Conservation (phyloP, 2,113 vertebrate species). For the Macquaria australasica region DNA sequence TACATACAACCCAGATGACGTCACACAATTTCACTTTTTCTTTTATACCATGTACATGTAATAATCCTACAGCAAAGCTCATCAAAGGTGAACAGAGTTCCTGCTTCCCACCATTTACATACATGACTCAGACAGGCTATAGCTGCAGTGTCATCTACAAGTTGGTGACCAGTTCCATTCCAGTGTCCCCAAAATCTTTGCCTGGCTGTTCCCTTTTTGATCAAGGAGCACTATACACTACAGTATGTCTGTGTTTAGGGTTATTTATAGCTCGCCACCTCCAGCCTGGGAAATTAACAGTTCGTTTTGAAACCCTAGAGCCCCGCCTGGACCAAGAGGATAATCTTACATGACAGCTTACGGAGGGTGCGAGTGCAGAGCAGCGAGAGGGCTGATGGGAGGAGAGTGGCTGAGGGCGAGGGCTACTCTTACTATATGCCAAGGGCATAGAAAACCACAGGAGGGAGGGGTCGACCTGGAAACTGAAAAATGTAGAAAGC, state of each 20-base stretch:
- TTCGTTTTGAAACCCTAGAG: slow-evolving; percentile 84
- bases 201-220: slow-evolving; percentile 37
- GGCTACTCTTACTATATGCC: slow-evolving; percentile 42
- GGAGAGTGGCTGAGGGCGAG: slow-evolving; percentile 13
- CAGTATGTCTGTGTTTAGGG: slow-evolving; percentile 59
- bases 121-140: background rate
- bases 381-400: slow-evolving; percentile 60
- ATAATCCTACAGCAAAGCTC: background rate
- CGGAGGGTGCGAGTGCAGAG: slow-evolving; percentile 65
- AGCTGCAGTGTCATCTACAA: background rate
- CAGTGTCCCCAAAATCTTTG: slow-evolving; percentile 28
- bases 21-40: too few species aligned
- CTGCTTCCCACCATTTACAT: background rate
- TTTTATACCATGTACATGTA: background rate
- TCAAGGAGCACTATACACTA: slow-evolving; percentile 34
- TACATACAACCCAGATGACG: background rate
- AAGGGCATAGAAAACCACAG: slow-evolving; percentile 21
- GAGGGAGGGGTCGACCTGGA: slow-evolving; percentile 32
- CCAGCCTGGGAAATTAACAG: slow-evolving; percentile 82
- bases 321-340: slow-evolving; percentile 75
- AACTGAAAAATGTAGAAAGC: slow-evolving; percentile 17
- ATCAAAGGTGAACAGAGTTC: background rate
- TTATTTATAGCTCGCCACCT: slow-evolving; percentile 80
- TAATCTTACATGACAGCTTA: slow-evolving; percentile 84
- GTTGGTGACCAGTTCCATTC: slow-evolving; percentile 4